phyloP scores from a whole-genome alignment of 2,113 vertebrate genomes.

The Malurus elegans region DNA sequence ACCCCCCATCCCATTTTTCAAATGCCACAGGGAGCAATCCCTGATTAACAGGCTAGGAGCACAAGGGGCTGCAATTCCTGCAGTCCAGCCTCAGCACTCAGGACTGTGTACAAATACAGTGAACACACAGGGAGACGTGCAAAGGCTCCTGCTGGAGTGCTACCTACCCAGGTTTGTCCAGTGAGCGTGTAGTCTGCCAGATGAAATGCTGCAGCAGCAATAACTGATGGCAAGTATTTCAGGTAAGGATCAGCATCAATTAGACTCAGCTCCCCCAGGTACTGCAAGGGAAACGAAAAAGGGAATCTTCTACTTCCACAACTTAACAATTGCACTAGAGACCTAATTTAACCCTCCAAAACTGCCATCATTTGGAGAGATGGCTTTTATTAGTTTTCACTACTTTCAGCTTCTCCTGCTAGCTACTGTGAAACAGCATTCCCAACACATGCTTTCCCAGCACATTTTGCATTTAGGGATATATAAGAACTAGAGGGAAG shows the following conservation, averaged over 20 bases:
- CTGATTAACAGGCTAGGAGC: background rate
- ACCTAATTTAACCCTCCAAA: background rate
- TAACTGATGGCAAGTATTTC: constrained; percentile 92
- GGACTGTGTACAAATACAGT: accelerated
- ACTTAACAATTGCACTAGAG: background rate
- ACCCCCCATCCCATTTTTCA: background rate
- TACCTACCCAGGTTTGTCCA: constrained; percentile 87
- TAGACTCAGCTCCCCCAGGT: constrained; percentile 90
- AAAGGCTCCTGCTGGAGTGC: accelerated
- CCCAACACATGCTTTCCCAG: background rate
- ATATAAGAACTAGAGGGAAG: background rate
- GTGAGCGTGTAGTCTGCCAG: constrained; percentile 84
- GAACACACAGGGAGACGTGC: accelerated
- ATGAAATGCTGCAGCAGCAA: constrained; percentile 85
- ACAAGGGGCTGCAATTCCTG: background rate
- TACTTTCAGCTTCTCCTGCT: background rate
- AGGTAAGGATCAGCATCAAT: constrained; percentile 92
- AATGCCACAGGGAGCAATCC: background rate
- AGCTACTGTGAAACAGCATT: background rate
- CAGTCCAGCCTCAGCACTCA: background rate
- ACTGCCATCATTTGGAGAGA: background rate
- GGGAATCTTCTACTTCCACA: background rate
- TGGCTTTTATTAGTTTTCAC: background rate
- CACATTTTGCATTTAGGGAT: background rate
- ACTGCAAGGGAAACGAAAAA: constrained; percentile 70